phyloP scores from a whole-genome alignment of 2,113 vertebrate species.

The Mixornis gularis region DNA sequence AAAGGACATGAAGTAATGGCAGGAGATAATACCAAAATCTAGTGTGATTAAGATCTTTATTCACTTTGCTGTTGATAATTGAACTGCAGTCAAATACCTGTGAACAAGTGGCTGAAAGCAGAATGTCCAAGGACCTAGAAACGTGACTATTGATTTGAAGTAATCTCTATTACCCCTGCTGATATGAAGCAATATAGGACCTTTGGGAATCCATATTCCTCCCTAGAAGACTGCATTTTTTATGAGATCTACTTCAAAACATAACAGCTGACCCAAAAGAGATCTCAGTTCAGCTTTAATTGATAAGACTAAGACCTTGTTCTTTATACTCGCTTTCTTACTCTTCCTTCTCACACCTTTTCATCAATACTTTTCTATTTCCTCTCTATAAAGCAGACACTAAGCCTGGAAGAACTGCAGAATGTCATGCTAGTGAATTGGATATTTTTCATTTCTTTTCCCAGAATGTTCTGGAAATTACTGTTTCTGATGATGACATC shows the following conservation, averaged over 20 bases:
- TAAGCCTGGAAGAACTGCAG: not conserved
- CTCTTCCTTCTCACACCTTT: not conserved
- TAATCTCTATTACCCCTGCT: not conserved
- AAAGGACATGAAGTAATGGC: not conserved
- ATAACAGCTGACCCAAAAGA: not conserved
- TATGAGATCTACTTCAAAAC: not conserved
- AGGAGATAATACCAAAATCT: not conserved
- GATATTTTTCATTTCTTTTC: not conserved
- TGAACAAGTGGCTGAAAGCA: not conserved
- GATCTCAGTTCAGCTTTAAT: not conserved
- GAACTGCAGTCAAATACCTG: not conserved
- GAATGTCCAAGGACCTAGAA: not conserved
- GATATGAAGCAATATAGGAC: not conserved
- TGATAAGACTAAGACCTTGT: not conserved
- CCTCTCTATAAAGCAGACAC: not conserved
- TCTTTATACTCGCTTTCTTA: not conserved
- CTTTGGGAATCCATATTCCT: not conserved
- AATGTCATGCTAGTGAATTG: not conserved
- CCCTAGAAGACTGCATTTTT: not conserved
- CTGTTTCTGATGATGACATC: conserved; percentile 68
- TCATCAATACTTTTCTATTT: not conserved
- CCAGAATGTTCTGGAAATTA: conserved; percentile 75
- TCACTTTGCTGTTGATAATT: not conserved
- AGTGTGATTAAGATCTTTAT: not conserved
- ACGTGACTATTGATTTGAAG: not conserved